Base-by-base conservation (phyloP, 2,797 vertebrate genomes). In the Danio kyathit region DNA sequence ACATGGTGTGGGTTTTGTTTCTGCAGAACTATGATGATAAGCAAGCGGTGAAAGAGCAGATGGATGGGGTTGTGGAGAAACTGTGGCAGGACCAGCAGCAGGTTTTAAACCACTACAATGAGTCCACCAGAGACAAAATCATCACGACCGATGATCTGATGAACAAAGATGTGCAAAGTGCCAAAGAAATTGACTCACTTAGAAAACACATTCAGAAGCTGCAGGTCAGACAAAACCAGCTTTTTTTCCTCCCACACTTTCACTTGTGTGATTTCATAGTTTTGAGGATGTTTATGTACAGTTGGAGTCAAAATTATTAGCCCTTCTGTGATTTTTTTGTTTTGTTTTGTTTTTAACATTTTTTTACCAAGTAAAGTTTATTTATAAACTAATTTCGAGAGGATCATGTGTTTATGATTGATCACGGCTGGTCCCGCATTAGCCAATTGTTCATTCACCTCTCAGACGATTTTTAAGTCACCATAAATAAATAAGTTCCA, bases 21-120 rank as follows among this genome's bases (percentile, higher is more conserved):
- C 16, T 74, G 12, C 88, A 96, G 95, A 91, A 90, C 87, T 88
- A 93, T 82, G 93, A 95, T 87, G 95, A 96, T 74, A 92, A 93
- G 89, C 92, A 95, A 73, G 89, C 91, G 48, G 85, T 92, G 69
- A 87, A 89, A 6, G 11, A 93, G 11, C 89, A 93, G 75, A 88
- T 94, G 80, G 84, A 91, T 0, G 86, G 85, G 19, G 89, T 48
- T 13, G 86, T 91, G 66, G 90, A 94, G 60, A 81, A 81, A 12
- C 90, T 96, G 19, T 94, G 94, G 94, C 84, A 76, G 29, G 91
- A 91, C 81, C 90, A 94, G 86, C 93, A 93, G 75, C 52, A 69
- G 2, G 92, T 90, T 5, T 64, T 83, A 63, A 83, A 86, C 74
- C 87, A 77, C 85, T 95, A 95, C 43, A 63, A 80, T 0, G 90